Percentiles rank a stretch among this genome's conserved stretches.
These are phyloP conservation scores for Sminthurinus aureus DNA, from an alignment of 2,888 invertebrate species.

Conservation along the genomic window DNA sequence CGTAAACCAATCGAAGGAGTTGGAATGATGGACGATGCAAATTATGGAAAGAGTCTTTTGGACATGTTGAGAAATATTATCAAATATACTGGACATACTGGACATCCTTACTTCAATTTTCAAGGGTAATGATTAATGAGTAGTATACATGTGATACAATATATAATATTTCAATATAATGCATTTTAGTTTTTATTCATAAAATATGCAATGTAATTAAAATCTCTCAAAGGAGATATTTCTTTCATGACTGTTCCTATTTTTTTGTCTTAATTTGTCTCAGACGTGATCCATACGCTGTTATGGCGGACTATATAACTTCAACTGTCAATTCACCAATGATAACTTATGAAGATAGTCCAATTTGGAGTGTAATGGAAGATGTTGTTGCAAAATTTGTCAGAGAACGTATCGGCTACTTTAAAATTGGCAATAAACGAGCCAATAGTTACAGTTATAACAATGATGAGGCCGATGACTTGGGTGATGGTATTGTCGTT, in stretches of 20 bases:
- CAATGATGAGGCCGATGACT: too few species aligned
- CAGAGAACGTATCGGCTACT: neutral
- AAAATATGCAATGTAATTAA: too few species aligned
- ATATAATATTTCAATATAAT: neutral
- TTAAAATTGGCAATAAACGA: too few species aligned
- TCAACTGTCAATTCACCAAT: conserved; percentile 37
- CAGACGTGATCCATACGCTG: conserved; percentile 42
- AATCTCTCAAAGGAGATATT: too few species aligned
- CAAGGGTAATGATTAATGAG: neutral
- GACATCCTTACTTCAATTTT: conserved; percentile 21
- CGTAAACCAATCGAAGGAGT: too few species aligned
- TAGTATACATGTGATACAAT: neutral
- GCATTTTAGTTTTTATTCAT: neutral
- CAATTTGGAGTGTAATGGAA: conserved; percentile 47
- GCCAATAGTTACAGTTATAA: too few species aligned
- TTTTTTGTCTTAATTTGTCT: too few species aligned
- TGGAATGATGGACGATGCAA: too few species aligned
- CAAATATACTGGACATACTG: conserved; percentile 2
- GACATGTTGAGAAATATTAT: neutral
- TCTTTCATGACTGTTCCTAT: too few species aligned
- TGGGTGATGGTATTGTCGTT: neutral
- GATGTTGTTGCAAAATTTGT: conserved; percentile 8
- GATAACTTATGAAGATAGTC: conserved; percentile 43
- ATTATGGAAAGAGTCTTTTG: too few species aligned
- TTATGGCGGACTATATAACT: conserved; percentile 42